Conservation (phyloP, 2,888 invertebrate genomes). For the Drosophila merina region DNA sequence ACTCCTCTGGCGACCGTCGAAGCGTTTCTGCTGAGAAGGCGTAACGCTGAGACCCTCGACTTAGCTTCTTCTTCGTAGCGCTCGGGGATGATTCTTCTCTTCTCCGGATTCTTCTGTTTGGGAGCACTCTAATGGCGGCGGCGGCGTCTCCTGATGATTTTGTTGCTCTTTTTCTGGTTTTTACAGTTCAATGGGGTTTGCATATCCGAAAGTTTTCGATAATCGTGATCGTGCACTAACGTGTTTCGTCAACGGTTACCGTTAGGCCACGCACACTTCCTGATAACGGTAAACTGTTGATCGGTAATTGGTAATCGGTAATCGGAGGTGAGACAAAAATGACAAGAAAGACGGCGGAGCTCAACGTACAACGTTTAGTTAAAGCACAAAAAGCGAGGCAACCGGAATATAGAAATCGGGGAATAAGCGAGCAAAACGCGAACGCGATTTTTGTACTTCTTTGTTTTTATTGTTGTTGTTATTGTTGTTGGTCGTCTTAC, state of each 20-base stretch:
- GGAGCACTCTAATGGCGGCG: slow-evolving; percentile 7
- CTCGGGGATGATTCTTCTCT: background rate
- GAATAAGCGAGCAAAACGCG: slow-evolving; percentile 25
- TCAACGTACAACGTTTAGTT: slow-evolving; percentile 11
- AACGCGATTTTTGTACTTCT: slow-evolving; percentile 45
- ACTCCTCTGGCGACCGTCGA: slow-evolving; percentile 7
- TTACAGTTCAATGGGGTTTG: slow-evolving; percentile 45
- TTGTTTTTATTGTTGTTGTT: slow-evolving; percentile 31
- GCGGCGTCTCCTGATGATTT: slow-evolving; percentile 11
- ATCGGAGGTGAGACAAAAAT: slow-evolving; percentile 1
- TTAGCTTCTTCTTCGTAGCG: background rate
- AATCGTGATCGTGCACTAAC: too few relatives aligned
- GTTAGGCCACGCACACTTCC: too few relatives aligned
- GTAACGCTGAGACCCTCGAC: slow-evolving; percentile 39
- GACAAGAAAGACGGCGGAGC: slow-evolving; percentile 1
- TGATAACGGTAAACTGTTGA: background rate
- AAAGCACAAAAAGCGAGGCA: slow-evolving; percentile 8
- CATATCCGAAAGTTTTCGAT: slow-evolving; percentile 26
- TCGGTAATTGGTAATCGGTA: background rate
- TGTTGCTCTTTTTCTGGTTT: slow-evolving; percentile 19
- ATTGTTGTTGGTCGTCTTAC: slow-evolving; percentile 35
- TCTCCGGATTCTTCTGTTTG: slow-evolving; percentile 17
- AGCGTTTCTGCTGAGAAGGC: slow-evolving; percentile 67
- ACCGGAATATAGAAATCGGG: slow-evolving; percentile 2
- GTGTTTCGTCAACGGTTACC: too few relatives aligned